A percentile compares a stretch with the other conserved stretches of the same genome.
phyloP scores from a whole-genome alignment of 2,113 vertebrate species.

The Ahaetulla prasina region DNA sequence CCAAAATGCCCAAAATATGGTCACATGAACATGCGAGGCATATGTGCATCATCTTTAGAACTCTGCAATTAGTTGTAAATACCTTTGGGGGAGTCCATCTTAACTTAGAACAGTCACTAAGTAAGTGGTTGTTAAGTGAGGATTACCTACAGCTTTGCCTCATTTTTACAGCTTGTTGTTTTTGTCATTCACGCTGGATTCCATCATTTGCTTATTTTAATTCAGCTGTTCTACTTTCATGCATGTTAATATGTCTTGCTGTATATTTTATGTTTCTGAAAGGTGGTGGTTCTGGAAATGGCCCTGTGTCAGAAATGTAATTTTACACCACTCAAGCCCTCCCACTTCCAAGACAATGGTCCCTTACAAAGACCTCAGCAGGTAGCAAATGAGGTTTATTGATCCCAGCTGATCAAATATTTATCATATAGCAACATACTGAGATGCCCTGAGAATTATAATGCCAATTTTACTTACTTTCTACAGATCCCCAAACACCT shows the following conservation, averaged over 20 bases:
- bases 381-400: slow-evolving; percentile 13
- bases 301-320: neutral
- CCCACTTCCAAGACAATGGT: slow-evolving; percentile 9
- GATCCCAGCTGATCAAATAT: slow-evolving; percentile 21
- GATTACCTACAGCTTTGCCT: neutral
- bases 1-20: neutral
- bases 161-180: neutral
- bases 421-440: neutral
- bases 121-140: neutral
- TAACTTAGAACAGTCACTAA: neutral
- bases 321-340: neutral
- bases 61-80: neutral
- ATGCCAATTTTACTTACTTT: slow-evolving; percentile 17
- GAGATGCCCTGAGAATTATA: slow-evolving; percentile 13
- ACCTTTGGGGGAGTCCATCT: neutral
- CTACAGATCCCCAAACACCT: slow-evolving; percentile 14
- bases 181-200: neutral
- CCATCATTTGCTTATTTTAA: neutral
- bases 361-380: slow-evolving; percentile 25
- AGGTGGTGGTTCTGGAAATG: neutral
- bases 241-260: neutral
- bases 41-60: neutral
- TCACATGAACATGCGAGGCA: neutral
- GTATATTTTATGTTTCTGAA: neutral
- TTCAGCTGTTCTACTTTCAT: neutral